Evolutionary conservation across 2,888 invertebrate species (phyloP), one percentile per base, ranked within the genome.

Genomic region (Caradrina clavipalpis): DNA sequence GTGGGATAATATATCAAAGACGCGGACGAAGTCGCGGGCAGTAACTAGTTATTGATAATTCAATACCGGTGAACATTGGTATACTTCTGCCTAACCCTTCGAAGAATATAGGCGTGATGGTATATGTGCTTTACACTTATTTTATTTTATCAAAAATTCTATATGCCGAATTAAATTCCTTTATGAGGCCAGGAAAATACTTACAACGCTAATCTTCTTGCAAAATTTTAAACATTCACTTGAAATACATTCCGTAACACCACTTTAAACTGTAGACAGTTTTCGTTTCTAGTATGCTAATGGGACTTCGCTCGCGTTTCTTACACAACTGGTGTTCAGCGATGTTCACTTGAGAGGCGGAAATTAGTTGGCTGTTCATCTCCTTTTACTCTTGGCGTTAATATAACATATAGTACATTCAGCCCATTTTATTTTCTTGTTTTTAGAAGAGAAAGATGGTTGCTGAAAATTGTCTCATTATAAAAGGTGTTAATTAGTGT

Each of bases 341-440:
- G 45, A 54, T 53, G 42, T 76, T 75, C 76, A 42, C 69, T 80
- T 6, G 19, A 55, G 42, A 58, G 50, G 55, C 76, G 76, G 76
- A 76, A 76, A 76, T 80, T 80, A 76, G 62, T 49, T 60, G 21
- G 56, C 56, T 60, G 62, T 56, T 76, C 76, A 76, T 76, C 70
- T 76, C 80, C 76, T 69, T 69, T 80, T 22, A 15, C 60, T 47
- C 51, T 59, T 45, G 61, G 22, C 58, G 57, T 57, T 57, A 62
- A 62, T 57, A 45, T 47, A 58, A 59, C 60, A 22, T 56, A 53
- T 19, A 51, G 26, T 26, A 35, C 51, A 6, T 57, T 60, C n/a
- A n/a, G n/a, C n/a, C n/a, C n/a, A n/a, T n/a, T n/a, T n/a, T n/a
- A n/a, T 65, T 57, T 64, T 53, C 49, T 51, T 5, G 2, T 53